Evolutionary conservation across 2,113 vertebrate genomes (phyloP).

Genomic region (Montifringilla adamsi): DNA sequence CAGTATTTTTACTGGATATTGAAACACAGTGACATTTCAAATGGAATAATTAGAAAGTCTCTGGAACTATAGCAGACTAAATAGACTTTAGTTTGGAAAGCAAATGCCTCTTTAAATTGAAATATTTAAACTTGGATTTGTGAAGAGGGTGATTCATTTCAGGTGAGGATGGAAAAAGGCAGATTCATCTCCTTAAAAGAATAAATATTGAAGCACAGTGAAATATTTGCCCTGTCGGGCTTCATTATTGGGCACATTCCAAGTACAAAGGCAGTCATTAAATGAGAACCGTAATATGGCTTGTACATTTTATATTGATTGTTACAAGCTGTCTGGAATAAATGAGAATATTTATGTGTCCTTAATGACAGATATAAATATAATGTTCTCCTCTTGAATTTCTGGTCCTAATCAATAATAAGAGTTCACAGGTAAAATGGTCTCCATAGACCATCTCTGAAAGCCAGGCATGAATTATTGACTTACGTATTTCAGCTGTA

Average conservation of each 20-base stretch:
- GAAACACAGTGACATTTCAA: slow-evolving; percentile 23
- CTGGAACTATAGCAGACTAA: slow-evolving; percentile 26
- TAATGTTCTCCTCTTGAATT: neutral
- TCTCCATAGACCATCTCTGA: neutral
- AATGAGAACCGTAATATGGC: neutral
- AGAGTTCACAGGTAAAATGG: neutral
- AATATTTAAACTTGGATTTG: slow-evolving; percentile 45
- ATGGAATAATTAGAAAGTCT: slow-evolving; percentile 43
- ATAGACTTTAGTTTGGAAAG: slow-evolving; percentile 39
- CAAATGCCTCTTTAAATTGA: slow-evolving; percentile 43
- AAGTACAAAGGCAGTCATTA: neutral
- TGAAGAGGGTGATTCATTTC: neutral
- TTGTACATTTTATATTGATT: neutral
- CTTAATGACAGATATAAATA: neutral
- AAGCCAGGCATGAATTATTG: slow-evolving; percentile 5
- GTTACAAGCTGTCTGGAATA: neutral
- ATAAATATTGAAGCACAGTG: slow-evolving; percentile 14
- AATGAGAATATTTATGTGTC: neutral
- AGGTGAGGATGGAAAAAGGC: neutral
- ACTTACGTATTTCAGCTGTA: neutral
- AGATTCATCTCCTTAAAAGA: neutral
- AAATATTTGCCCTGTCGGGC: neutral
- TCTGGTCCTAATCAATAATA: neutral
- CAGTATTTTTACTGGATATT: neutral
- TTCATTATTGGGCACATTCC: neutral